Conservation (phyloP, 2,797 vertebrate genomes). For the Microctenopoma stevenorrisi region DNA sequence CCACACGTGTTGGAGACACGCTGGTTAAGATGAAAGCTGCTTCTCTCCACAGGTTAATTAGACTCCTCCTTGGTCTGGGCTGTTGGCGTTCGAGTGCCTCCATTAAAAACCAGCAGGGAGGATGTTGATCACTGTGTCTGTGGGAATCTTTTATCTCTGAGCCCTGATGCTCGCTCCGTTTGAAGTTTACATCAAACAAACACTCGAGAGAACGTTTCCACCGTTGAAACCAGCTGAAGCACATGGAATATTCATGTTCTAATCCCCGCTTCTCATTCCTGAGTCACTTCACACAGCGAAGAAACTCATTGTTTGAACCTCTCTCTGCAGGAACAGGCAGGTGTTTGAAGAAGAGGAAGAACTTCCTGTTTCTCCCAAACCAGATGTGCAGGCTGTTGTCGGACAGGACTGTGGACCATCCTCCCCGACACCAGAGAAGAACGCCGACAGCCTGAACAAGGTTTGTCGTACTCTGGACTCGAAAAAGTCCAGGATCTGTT, state of each 20-base stretch:
- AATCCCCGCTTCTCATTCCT: not conserved
- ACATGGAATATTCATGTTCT: constrained; percentile 4
- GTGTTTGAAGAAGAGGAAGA: constrained; percentile 42
- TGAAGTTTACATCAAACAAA: constrained; percentile 57
- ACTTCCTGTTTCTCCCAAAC: not conserved
- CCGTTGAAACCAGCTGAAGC: not conserved
- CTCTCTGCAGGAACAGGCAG: constrained; percentile 66
- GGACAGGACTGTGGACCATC: not conserved
- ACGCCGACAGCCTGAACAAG: not conserved
- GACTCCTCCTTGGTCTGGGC: not conserved
- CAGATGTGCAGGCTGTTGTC: constrained; percentile 20
- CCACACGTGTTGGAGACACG: not conserved
- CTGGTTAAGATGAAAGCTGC: not conserved
- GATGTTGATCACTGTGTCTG: not conserved
- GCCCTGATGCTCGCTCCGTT: constrained; percentile 19
- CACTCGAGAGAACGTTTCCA: constrained; percentile 3
- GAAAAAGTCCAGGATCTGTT: not conserved
- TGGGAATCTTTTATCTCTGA: not conserved
- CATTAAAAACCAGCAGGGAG: not conserved
- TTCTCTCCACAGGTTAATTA: constrained; percentile 35
- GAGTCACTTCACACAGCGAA: not conserved
- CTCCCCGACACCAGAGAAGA: not conserved
- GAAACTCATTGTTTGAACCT: not conserved
- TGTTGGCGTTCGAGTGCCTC: not conserved
- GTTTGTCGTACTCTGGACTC: constrained; percentile 20